These are phyloP conservation scores for human (Homo sapiens) DNA, from an alignment of 2,113 vertebrate genomes.

Conservation along the genomic window DNA sequence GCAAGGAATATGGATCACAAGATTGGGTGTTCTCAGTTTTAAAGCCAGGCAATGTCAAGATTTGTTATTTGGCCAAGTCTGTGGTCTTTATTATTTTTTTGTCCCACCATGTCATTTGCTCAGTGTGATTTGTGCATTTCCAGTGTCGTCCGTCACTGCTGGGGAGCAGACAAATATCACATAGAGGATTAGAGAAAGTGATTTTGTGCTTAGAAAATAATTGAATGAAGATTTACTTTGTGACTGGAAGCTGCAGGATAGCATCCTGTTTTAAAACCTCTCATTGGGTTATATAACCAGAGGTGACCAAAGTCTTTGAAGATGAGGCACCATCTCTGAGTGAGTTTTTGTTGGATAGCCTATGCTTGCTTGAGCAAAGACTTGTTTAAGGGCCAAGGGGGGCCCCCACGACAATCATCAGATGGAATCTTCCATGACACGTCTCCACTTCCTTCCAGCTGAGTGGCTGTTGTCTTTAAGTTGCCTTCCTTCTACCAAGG, in stretches of 20 bases:
- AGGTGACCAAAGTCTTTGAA: not conserved
- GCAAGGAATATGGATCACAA: rapidly evolving
- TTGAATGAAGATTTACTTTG: not conserved
- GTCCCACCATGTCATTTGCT: rapidly evolving
- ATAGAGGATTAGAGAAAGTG: not conserved
- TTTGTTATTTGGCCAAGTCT: not conserved
- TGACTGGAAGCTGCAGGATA: not conserved
- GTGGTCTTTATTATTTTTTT: not conserved
- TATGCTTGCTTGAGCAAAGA: not conserved
- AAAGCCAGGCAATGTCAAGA: not conserved
- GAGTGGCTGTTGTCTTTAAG: not conserved
- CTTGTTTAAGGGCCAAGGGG: not conserved
- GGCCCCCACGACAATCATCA: not conserved
- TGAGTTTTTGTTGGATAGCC: no score
- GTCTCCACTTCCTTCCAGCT: not conserved
- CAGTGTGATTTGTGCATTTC: not conserved
- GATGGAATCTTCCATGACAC: not conserved
- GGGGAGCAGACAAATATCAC: not conserved
- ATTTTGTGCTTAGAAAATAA: constrained; percentile 2
- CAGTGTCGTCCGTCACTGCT: rapidly evolving
- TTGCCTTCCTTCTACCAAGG: not conserved
- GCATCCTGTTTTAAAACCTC: not conserved
- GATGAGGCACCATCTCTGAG: not conserved
- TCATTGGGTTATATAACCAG: not conserved
- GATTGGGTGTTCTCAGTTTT: not conserved